Evolutionary conservation across 2,888 invertebrate species (phyloP), one percentile per base, ranked within the genome.

Genomic region (Limnephilus marmoratus): DNA sequence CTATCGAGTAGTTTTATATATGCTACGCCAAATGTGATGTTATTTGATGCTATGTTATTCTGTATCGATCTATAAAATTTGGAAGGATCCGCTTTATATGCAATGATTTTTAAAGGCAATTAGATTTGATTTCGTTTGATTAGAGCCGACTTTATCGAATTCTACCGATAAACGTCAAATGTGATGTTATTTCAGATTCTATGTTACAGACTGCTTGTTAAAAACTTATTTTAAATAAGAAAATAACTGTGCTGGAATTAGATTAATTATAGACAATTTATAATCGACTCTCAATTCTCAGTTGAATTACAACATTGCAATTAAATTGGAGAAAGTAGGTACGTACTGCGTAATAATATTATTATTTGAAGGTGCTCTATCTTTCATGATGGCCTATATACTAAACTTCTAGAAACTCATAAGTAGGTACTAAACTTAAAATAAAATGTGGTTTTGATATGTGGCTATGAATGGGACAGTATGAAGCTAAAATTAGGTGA

Each of bases 1-100:
- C 82, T 82, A 82, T 82, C 82, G 29, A 82, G 29, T 82, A 34
- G 82, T 9, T 68, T 68, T n/a, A 45, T 45, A 68, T 24, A 68
- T 68, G 24, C 68, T 68, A 68, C 24, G 68, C 68, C 68, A 68
- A 68, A 68, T 68, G 68, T n/a, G 68, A 68, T 24, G 24, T 68
- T 68, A 18, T 68, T 68, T 68, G 53, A 24, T 68, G 18, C 68
- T 24, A 9, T 24, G 68, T 68, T 68, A 68, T 53, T 53, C 87
- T 49, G 87, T 53, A 53, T 87, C 53, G 68, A 87, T 87, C 68
- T 87, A 1, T 29, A 31, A 53, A 24, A 13, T 87, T 29, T 29
- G 53, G 87, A 53, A 87, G 87, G 87, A 87, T 87, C 34, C 87
- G 45, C 86, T 15, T 86, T 49, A 15, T 29, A 34, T 0, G 53